Percentiles rank a stretch among this genome's conserved stretches.
Conservation (phyloP, 2,797 vertebrate genomes). For the Chiroxiphia lanceolata region DNA sequence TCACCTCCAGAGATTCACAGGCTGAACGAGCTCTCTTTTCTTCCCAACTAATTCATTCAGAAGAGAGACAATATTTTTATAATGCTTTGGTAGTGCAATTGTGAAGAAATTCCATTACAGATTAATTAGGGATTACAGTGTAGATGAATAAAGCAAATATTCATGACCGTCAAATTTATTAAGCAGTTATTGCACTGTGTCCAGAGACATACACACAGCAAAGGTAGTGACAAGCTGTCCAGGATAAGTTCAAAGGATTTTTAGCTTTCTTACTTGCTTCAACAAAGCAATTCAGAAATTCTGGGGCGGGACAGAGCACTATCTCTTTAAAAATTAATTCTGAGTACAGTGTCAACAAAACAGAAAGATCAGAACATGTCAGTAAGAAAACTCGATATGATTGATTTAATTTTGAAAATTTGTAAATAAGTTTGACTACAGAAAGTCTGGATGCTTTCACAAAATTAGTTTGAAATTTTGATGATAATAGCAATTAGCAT, state of each 20-base stretch:
- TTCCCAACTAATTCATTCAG: neutral
- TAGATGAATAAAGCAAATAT: neutral
- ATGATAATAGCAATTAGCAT: neutral
- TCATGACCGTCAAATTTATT: neutral
- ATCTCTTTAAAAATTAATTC: neutral
- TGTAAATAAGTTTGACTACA: neutral
- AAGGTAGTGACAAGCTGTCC: neutral
- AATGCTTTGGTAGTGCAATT: neutral
- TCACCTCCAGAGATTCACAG: neutral
- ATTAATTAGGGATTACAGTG: neutral
- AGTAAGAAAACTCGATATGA: neutral
- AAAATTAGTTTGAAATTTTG: neutral
- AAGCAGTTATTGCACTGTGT: neutral
- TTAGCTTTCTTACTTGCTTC: neutral
- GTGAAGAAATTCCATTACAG: neutral
- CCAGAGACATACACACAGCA: neutral
- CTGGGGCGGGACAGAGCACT: neutral
- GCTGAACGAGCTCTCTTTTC: neutral
- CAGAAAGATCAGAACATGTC: neutral
- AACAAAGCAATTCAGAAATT: neutral
- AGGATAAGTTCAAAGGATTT: neutral
- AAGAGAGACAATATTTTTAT: neutral
- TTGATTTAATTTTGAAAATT: neutral
- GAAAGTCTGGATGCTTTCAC: neutral
- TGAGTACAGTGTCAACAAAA: neutral